Percentiles rank a stretch among this genome's conserved stretches.
phyloP scores from a whole-genome alignment of 2,888 invertebrate genomes.

The Candidula unifasciata region DNA sequence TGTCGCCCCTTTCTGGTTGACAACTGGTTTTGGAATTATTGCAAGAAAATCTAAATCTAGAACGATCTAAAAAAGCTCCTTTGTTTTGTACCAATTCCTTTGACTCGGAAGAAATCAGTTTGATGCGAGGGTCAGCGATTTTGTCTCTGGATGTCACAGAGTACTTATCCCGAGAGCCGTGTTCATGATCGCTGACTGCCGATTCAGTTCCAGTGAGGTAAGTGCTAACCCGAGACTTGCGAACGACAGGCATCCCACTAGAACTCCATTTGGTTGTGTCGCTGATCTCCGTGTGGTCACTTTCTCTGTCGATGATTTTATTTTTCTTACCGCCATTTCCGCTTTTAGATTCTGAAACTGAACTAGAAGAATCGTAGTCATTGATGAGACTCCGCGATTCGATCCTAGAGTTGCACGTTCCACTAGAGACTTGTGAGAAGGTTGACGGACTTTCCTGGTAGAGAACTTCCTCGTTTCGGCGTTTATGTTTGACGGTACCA shows the following conservation, averaged over 20 bases:
- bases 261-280: background rate
- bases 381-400: background rate
- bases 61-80: background rate
- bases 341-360: background rate
- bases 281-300: background rate
- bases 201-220: background rate
- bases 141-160: background rate
- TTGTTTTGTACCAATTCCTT: background rate
- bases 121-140: background rate
- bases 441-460: background rate
- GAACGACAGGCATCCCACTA: background rate
- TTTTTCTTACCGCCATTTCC: background rate
- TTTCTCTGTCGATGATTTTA: no score
- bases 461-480: background rate
- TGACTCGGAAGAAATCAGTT: background rate
- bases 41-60: background rate
- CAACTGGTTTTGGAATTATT: background rate
- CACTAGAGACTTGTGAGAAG: background rate
- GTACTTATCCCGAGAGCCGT: background rate
- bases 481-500: background rate
- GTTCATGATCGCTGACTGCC: background rate
- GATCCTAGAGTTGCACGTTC: background rate
- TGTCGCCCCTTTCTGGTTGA: background rate
- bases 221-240: background rate
- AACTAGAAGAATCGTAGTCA: background rate